A percentile compares a stretch with the other conserved stretches of the same genome.
phyloP scores from a whole-genome alignment of 2,888 invertebrate genomes.

The Synergus umbraculus region DNA sequence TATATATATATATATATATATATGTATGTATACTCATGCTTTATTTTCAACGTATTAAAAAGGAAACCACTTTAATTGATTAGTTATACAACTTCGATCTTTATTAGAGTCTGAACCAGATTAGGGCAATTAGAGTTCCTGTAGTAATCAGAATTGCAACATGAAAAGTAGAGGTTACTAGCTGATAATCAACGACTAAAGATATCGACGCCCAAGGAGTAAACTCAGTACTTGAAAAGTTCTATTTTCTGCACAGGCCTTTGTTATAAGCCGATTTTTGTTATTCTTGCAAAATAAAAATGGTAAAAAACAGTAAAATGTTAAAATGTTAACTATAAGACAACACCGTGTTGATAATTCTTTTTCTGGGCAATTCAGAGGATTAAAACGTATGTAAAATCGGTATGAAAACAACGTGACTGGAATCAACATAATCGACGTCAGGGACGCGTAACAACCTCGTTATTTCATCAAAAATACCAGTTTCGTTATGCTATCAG shows the following conservation, averaged over 20 bases:
- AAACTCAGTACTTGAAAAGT: neutral
- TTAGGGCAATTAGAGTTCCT: conserved; percentile 14
- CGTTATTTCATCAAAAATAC: conserved; percentile 38
- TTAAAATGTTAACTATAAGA: neutral
- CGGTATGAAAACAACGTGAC: conserved; percentile 27
- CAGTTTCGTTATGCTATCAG: conserved; percentile 33
- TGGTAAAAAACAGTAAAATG: neutral
- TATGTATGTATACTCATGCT: neutral
- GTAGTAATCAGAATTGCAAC: conserved; percentile 6
- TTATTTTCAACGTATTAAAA: neutral
- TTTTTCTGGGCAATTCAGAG: neutral
- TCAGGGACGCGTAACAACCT: conserved; percentile 33
- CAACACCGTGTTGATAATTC: neutral
- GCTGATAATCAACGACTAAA: neutral
- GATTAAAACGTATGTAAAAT: conserved; percentile 22
- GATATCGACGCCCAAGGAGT: neutral
- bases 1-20: neutral
- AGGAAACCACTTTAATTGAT: neutral
- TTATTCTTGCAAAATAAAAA: neutral
- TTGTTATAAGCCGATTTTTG: too few relatives aligned
- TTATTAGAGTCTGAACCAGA: conserved; percentile 4
- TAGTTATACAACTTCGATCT: conserved; percentile 1
- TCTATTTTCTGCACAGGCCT: too few relatives aligned
- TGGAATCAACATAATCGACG: conserved; percentile 18
- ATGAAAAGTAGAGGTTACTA: conserved; percentile 5